Evolutionary conservation across 2,797 vertebrate genomes (phyloP), one percentile per base, ranked within the genome.

Genomic region (Anabacerthia variegaticeps): DNA sequence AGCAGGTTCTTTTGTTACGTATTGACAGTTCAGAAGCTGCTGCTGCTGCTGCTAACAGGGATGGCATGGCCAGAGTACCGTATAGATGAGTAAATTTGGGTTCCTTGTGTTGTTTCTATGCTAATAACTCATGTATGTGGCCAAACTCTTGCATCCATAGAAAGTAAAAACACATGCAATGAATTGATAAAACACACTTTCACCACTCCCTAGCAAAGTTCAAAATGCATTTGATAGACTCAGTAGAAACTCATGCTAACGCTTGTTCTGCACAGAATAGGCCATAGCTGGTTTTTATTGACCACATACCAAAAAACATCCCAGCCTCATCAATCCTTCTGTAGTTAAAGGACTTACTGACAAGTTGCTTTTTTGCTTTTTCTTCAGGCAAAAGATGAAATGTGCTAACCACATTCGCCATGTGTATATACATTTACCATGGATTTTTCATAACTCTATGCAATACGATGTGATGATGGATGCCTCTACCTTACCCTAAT

Each of bases 161-260:
- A 27, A 63, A 20, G 26, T 54, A 49, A 65, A 61, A 43, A 8
- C 10, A 30, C 8, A 5, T 27, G 30, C 0, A 0, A 36, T 67
- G 13, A 89, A 18, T 24, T 36, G 36, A 28, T 51, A 39, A 66
- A 92, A 59, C 71, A 67, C 16, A 5, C 4, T 72, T 81, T n/a
- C 12, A 28, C 7, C 12, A 9, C 23, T 68, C 18, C 22, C 14
- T 41, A 36, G 43, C 12, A 34, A 65, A 68, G 32, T 69, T 88
- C 41, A 56, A 66, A 93, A 85, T 44, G 12, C 30, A 34, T 56
- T 59, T 75, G 28, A 21, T 75, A 16, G 52, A 34, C 26, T 52
- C 55, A 6, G 11, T 15, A 37, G 52, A 77, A 77, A 52, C 10
- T 84, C 15, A 22, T 0, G 0, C 36, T 84, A 27, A 27, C 1